Base-by-base conservation (phyloP, 2,888 invertebrate genomes). In the Pandemis corylana region DNA sequence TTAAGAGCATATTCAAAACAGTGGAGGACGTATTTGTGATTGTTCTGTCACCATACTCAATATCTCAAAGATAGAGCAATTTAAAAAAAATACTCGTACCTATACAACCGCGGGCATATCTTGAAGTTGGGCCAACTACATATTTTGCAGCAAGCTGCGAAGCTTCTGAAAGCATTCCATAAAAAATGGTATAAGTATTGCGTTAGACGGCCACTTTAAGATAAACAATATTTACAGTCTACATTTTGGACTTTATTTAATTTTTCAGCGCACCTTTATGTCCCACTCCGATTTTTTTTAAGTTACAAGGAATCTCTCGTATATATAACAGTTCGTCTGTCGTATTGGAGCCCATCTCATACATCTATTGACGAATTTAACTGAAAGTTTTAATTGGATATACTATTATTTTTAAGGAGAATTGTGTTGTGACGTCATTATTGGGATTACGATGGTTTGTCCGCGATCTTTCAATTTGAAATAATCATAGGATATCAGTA, bases 21-120 rank as follows among this genome's bases (percentile, higher is more conserved):
- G 6, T 36, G 13, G 82, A 84, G 84, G 83, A 85, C 1, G 28
- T 85, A 83, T 79, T 78, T 79, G 78, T 77, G 76, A 77, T 80
- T 15, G 9, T 56, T 56, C 9, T 7, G 13, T 20, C 20, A 56
- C 56, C 5, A 20, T 5, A 51, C 13, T n/a, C 56, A 56, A 20
- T 20, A 9, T 56, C 9, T 3, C 9, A 67, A 59, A 79, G 68
- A 71, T 76, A 77, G 65, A 15, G 3, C 15, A 15, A 9, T 56
- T 9, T 20, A 7, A 51, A 51, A n/a, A 51, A 6, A 15, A 15
- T 15, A 53, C 5, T 5, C 0, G 5, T n/a, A 51, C 49, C 49
- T 5, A 49, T 13, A 13, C 13, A 49, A 13, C 51, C n/a, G 51
- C 15, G 5, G 7, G 28, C 20, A 59, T 28, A 12, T 59, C 28